A percentile compares a stretch with the other conserved stretches of the same genome.
Conservation (phyloP, 2,113 vertebrate species). For the Sturnus vulgaris region DNA sequence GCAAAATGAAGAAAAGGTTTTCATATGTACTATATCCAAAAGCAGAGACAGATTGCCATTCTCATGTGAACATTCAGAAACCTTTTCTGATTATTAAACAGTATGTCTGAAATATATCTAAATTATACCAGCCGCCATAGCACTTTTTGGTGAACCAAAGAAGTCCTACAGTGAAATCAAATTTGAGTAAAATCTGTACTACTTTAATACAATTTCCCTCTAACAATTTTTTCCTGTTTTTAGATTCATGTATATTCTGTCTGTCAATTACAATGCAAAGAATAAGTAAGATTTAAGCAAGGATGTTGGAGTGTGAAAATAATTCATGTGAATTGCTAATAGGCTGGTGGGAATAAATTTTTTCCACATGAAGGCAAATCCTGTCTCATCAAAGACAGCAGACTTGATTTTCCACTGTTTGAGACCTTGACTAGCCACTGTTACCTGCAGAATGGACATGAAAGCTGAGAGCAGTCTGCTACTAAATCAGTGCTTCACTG, state of each 20-base stretch:
- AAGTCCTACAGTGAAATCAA: conserved; percentile 45
- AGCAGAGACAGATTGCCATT: conserved; percentile 25
- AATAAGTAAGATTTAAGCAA: conserved; percentile 32
- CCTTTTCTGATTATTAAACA: conserved; percentile 52
- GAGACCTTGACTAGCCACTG: background rate
- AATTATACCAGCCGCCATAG: conserved; percentile 26
- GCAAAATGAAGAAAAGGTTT: conserved; percentile 45
- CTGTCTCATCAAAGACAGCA: background rate
- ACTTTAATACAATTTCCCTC: background rate
- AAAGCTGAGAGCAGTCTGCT: background rate
- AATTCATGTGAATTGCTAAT: conserved; percentile 3
- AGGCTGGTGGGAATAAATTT: conserved; percentile 13
- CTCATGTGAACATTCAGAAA: conserved; percentile 31
- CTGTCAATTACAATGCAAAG: conserved; percentile 32
- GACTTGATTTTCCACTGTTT: background rate
- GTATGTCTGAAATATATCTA: conserved; percentile 25
- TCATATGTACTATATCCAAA: conserved; percentile 29
- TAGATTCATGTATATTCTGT: background rate
- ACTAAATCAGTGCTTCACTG: background rate
- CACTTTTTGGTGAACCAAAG: conserved; percentile 34
- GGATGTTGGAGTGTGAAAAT: conserved; percentile 32
- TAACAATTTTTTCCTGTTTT: background rate
- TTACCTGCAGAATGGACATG: background rate
- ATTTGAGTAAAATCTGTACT: background rate
- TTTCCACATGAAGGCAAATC: background rate